These are phyloP conservation scores for Dryococelus australis DNA, from an alignment of 2,888 invertebrate species.

Conservation along the genomic window DNA sequence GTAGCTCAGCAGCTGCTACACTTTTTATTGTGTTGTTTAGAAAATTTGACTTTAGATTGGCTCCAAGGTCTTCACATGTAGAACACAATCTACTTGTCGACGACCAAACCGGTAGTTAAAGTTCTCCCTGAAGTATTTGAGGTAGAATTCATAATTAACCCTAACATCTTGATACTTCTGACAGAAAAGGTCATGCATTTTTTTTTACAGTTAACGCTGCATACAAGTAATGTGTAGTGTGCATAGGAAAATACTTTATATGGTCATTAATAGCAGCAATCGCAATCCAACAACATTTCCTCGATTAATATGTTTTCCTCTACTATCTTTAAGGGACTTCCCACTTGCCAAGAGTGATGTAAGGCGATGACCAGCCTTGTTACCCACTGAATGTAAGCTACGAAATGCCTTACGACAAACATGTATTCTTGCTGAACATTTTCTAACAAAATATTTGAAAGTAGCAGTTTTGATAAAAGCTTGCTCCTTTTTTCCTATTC, in stretches of 20 bases:
- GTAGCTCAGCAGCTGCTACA: not conserved
- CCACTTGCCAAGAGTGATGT: conserved; percentile 12
- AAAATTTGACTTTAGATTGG: not conserved
- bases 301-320: not conserved
- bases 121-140: not conserved
- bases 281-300: not conserved
- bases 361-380: not conserved
- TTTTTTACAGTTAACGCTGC: conserved; percentile 11
- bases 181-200: not conserved
- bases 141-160: not conserved
- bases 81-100: conserved; percentile 17
- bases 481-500: not conserved
- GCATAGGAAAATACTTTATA: not conserved
- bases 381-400: not conserved
- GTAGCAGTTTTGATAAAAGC: not conserved
- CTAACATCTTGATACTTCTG: not conserved
- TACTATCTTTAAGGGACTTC: conserved; percentile 4
- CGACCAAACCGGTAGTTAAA: conserved; percentile 4
- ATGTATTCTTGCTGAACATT: not conserved
- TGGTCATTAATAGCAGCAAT: conserved; percentile 8
- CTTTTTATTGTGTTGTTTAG: not conserved
- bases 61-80: conserved; percentile 12
- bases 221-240: not conserved
- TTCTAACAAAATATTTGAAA: not conserved
- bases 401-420: not conserved